These are phyloP conservation scores for Phoebastria nigripes DNA, from an alignment of 2,797 vertebrate species.

Conservation along the genomic window DNA sequence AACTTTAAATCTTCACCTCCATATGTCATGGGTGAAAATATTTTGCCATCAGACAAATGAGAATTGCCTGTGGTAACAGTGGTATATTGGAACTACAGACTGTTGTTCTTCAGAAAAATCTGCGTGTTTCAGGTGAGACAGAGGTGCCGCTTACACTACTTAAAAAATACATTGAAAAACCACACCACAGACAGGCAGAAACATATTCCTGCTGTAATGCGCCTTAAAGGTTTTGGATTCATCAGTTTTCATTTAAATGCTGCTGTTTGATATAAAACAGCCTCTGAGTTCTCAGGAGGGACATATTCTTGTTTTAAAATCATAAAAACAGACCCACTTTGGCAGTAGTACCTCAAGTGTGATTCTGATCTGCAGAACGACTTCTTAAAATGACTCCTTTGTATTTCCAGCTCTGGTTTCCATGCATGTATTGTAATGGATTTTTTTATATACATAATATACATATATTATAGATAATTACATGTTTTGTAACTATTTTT, in stretches of 20 bases:
- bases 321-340: constrained; percentile 39
- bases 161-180: background rate
- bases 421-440: background rate
- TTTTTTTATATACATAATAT: background rate
- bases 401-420: background rate
- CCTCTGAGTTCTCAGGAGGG: background rate
- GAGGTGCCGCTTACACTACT: background rate
- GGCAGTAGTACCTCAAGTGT: background rate
- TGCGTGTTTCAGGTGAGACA: background rate
- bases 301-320: background rate
- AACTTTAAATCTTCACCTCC: background rate
- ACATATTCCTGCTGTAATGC: background rate
- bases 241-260: constrained; percentile 3
- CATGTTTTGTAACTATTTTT: background rate
- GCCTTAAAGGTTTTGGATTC: background rate
- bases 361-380: constrained; percentile 44
- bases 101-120: background rate
- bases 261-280: background rate
- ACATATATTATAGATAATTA: background rate
- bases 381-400: constrained; percentile 42
- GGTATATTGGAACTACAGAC: background rate
- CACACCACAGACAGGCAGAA: background rate
- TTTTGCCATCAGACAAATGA: background rate
- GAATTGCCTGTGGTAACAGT: background rate
- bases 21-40: background rate